Evolutionary conservation across 2,113 vertebrate species (phyloP), one percentile per base, ranked within the genome.

Genomic region (Syrmaticus mikado): DNA sequence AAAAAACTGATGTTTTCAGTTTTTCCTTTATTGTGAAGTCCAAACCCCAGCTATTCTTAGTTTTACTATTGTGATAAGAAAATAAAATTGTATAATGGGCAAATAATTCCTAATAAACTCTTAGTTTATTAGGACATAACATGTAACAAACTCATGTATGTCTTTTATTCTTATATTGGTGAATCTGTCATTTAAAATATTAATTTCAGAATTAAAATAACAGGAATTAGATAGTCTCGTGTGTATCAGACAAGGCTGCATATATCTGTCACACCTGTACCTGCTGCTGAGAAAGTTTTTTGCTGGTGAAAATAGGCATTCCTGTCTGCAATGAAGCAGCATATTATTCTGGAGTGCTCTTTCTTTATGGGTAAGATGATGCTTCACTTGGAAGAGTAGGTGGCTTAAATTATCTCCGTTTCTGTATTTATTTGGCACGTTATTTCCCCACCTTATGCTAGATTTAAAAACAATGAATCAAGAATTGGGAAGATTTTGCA

Each of bases 71-170:
- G 6, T 73, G 91, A 28, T 55, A 74, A 74, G 45, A 76, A 85
- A 87, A 89, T 45, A 14, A 50, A 70, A 67, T 91, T 93, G 5
- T 55, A 7, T 76, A 3, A 8, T 24, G 25, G 21, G 7, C 16
- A 76, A 91, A 73, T 85, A 5, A 66, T 71, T 93, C 57, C 45
- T 87, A 50, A 68, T 32, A 76, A 89, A 60, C 61, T 92, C 3
- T 0, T 52, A 36, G 53, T 43, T 43, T 43, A 43, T 43, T 43
- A 43, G 41, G 41, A 16, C 41, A 43, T 73, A 41, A 36, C 7
- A 40, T 17, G 7, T 28, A 70, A 64, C 50, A 20, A 74, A 41
- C 38, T 11, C 16, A 83, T 45, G 16, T 50, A 32, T 28, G 8
- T 20, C 25, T 34, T 78, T 70, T 78, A 22, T 40, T 13, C 38